Conservation (phyloP, 92 coral and sea anemone species). For the Ricordea florida region DNA sequence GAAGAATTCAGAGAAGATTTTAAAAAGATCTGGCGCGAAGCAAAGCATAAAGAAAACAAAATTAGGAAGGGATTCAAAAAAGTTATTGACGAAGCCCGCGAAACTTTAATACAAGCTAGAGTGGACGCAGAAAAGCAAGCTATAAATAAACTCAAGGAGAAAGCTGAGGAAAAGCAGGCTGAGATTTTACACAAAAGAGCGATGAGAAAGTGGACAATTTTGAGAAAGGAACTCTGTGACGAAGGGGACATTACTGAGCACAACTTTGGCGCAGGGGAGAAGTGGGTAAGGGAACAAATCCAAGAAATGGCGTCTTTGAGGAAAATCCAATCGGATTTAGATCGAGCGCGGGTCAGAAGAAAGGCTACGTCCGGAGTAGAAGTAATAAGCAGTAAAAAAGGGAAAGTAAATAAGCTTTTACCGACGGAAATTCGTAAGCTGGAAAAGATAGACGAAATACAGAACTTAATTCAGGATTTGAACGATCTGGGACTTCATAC, state of each 20-base stretch:
- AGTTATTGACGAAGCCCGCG: slow-evolving; percentile 52
- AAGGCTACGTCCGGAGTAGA: slow-evolving; percentile 37
- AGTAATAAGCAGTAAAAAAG: slow-evolving; percentile 38
- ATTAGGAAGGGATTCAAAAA: slow-evolving; percentile 60
- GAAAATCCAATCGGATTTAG: slow-evolving; percentile 76
- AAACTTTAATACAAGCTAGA: slow-evolving; percentile 58
- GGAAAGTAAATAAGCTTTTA: slow-evolving; percentile 37
- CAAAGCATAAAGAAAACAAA: slow-evolving; percentile 53
- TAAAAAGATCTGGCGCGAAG: slow-evolving; percentile 50
- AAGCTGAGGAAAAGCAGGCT: slow-evolving; percentile 71
- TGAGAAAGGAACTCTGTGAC: background rate
- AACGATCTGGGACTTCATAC: slow-evolving; percentile 48
- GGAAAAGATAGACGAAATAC: slow-evolving; percentile 75
- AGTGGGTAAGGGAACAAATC: slow-evolving; percentile 40
- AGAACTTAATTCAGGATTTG: slow-evolving; percentile 65
- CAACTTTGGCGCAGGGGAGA: slow-evolving; percentile 30
- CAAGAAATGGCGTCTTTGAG: slow-evolving; percentile 72
- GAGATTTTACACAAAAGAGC: slow-evolving; percentile 59
- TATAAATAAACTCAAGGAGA: slow-evolving; percentile 58
- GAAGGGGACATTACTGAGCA: background rate
- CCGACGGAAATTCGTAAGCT: slow-evolving; percentile 68
- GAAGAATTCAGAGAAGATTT: slow-evolving; percentile 78
- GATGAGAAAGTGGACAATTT: slow-evolving; percentile 30
- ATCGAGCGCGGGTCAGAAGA: slow-evolving; percentile 78
- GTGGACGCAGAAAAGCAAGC: slow-evolving; percentile 71